phyloP scores from a whole-genome alignment of 2,888 invertebrate species.

The Hipparchia sbordonii region DNA sequence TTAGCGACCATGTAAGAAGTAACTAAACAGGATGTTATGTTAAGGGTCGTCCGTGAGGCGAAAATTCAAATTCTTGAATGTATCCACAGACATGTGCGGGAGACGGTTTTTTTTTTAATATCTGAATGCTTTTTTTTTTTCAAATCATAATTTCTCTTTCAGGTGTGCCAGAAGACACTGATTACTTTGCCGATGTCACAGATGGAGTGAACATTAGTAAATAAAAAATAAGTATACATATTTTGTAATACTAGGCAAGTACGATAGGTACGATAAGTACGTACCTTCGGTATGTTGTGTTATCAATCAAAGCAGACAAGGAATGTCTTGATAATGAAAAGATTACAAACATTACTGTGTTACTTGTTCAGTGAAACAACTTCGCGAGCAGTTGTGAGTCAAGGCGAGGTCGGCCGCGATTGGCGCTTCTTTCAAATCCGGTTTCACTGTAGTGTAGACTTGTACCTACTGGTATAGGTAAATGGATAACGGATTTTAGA shows the following conservation, averaged over 20 bases:
- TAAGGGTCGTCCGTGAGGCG: too few relatives aligned
- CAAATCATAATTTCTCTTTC: too few relatives aligned
- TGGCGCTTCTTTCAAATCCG: conserved; percentile 66
- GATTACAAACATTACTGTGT: conserved; percentile 21
- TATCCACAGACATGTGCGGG: too few relatives aligned
- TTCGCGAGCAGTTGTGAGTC: conserved; percentile 51
- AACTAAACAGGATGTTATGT: too few relatives aligned
- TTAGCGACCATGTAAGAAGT: too few relatives aligned
- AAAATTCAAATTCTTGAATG: too few relatives aligned
- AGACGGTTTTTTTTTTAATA: too few relatives aligned
- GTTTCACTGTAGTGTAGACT: conserved; percentile 50
- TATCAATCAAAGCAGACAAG: conserved; percentile 26
- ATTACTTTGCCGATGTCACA: too few relatives aligned
- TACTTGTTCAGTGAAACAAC: conserved; percentile 11
- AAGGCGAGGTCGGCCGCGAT: conserved; percentile 54
- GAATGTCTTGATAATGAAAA: conserved; percentile 17
- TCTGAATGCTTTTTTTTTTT: too few relatives aligned
- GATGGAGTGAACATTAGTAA: background rate
- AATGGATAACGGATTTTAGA: conserved; percentile 39
- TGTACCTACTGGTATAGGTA: conserved; percentile 41
- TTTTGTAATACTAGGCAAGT: background rate
- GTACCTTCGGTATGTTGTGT: background rate
- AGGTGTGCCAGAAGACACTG: too few relatives aligned
- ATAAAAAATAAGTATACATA: background rate
- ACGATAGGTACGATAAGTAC: background rate